A percentile compares a stretch with the other conserved stretches of the same genome.
These are phyloP conservation scores for Pempheris klunzingeri DNA, from an alignment of 2,797 vertebrate species.

Conservation along the genomic window DNA sequence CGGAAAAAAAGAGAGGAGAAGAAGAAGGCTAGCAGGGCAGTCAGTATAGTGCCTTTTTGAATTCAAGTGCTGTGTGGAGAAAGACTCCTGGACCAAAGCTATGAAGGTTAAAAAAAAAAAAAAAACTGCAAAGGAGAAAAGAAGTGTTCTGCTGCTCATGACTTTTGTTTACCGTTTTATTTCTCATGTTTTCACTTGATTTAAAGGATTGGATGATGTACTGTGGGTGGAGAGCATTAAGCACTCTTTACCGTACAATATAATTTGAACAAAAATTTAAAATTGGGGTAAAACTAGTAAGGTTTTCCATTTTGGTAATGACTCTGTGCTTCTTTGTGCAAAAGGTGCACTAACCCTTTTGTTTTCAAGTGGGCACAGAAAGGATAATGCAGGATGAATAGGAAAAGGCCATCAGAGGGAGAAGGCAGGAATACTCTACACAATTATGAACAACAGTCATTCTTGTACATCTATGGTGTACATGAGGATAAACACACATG, in stretches of 20 bases:
- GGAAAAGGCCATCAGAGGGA: conserved; percentile 6
- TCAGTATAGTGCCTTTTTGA: conserved; percentile 74
- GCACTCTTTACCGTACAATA: not conserved
- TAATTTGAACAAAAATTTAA: conserved; percentile 13
- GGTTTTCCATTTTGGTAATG: not conserved
- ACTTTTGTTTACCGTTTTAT: conserved; percentile 26
- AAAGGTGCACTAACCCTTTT: conserved; percentile 39
- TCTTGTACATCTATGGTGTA: not conserved
- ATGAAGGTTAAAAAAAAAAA: conserved; percentile 75
- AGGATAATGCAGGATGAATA: conserved; percentile 38
- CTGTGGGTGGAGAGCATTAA: not conserved
- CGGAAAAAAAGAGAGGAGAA: not conserved
- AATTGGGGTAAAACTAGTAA: not conserved
- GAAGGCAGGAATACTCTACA: too few species aligned
- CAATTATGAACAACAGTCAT: not conserved
- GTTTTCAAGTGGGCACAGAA: conserved; percentile 35
- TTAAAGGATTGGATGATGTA: not conserved
- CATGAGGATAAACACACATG: not conserved
- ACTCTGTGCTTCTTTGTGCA: conserved; percentile 40
- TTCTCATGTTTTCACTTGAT: conserved; percentile 1
- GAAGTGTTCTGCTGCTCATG: conserved; percentile 54
- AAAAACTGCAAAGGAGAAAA: conserved; percentile 75
- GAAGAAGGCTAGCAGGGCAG: conserved; percentile 27
- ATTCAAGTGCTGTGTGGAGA: conserved; percentile 79
- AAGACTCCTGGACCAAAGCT: conserved; percentile 73